Conservation (phyloP, 2,888 invertebrate genomes). For the Caenorhabditis drosophilae region DNA sequence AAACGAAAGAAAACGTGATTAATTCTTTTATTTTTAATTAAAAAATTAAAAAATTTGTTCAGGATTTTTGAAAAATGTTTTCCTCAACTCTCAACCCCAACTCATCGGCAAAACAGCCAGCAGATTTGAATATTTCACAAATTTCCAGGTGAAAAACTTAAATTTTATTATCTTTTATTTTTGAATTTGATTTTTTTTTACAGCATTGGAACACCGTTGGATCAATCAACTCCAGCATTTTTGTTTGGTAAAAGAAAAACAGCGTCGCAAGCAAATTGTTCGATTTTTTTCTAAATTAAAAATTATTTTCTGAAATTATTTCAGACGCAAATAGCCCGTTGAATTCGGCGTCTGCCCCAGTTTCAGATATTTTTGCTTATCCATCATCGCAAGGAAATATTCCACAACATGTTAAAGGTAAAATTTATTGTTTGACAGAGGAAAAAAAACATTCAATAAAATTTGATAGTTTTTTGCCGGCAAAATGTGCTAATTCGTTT, state of each 20-base stretch:
- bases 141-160: background rate
- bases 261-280: constrained; percentile 9
- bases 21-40: no score
- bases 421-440: background rate
- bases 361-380: constrained; percentile 50
- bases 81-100: constrained; percentile 3
- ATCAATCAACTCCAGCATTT: constrained; percentile 33
- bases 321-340: constrained; percentile 33
- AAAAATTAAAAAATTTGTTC: no score
- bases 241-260: constrained; percentile 26
- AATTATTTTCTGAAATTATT: no score
- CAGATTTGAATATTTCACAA: constrained; percentile 1
- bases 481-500: no score
- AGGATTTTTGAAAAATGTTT: no score
- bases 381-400: constrained; percentile 28
- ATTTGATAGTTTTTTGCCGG: no score
- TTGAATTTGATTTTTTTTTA: constrained; percentile 3
- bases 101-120: constrained; percentile 9
- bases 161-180: no score
- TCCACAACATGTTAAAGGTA: constrained; percentile 47
- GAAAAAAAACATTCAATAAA: background rate
- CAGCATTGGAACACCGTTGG: constrained; percentile 29
- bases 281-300: constrained; percentile 3
- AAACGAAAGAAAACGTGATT: no score
- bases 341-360: constrained; percentile 36